A percentile compares a stretch with the other conserved stretches of the same genome.
These are phyloP conservation scores for Dromiciops gliroides DNA, from an alignment of 2,113 vertebrate species.

Conservation along the genomic window DNA sequence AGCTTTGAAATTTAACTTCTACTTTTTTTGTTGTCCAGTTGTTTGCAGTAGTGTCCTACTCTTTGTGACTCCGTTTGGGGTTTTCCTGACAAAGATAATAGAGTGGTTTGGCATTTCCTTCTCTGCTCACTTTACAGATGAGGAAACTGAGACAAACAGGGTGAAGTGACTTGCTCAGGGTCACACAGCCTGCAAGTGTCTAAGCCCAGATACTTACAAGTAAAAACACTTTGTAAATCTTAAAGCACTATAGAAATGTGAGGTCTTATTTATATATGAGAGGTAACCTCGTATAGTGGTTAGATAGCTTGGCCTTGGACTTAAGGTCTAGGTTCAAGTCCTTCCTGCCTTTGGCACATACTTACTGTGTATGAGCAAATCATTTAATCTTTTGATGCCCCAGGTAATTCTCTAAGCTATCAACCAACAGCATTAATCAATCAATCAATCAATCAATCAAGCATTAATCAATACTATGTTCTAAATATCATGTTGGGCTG, in stretches of 20 bases:
- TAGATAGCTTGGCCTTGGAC: background rate
- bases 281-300: background rate
- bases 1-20: background rate
- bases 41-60: background rate
- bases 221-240: background rate
- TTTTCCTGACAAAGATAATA: background rate
- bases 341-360: background rate
- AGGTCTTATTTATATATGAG: background rate
- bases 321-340: background rate
- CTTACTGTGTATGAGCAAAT: background rate
- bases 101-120: background rate
- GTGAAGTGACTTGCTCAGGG: too few relatives aligned
- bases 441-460: too few relatives aligned
- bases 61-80: background rate
- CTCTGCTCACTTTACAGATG: background rate
- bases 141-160: background rate
- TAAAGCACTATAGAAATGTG: background rate
- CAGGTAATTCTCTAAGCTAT: background rate
- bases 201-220: background rate
- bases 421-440: background rate
- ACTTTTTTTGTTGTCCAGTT: background rate
- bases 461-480: background rate
- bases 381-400: background rate
- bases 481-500: background rate
- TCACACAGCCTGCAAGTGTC: background rate